Conservation (phyloP, 2,888 invertebrate species). For the Crepidodera aurea region DNA sequence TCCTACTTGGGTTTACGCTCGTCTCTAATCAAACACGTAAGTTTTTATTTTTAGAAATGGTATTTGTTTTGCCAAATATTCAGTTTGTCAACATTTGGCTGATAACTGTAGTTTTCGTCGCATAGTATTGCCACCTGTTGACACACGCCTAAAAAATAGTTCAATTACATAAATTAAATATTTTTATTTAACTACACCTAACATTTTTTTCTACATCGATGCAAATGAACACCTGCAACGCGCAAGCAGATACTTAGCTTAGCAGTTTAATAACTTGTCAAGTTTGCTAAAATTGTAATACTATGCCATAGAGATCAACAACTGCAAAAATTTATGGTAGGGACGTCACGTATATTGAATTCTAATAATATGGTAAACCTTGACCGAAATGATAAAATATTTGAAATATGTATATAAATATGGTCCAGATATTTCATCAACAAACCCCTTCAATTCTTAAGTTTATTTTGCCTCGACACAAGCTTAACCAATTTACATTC, state of each 20-base stretch:
- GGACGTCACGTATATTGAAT: not conserved
- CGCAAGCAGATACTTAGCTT: conserved; percentile 4
- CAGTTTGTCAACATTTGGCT: conserved; percentile 28
- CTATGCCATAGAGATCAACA: conserved; percentile 2
- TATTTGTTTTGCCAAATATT: conserved; percentile 31
- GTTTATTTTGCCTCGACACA: too few species aligned
- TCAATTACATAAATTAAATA: not conserved
- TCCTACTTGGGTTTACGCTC: conserved; percentile 32
- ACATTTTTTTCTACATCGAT: not conserved
- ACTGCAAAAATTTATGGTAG: not conserved
- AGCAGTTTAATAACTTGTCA: conserved; percentile 10
- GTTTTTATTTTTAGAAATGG: conserved; percentile 41
- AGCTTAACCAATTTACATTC: too few species aligned
- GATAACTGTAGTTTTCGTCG: conserved; percentile 8
- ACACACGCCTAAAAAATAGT: not conserved
- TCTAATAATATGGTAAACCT: not conserved
- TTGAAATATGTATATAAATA: too few species aligned
- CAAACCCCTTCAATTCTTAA: too few species aligned
- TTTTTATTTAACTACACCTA: not conserved
- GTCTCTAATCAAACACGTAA: conserved; percentile 39
- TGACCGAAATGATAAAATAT: not conserved
- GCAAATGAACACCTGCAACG: conserved; percentile 6
- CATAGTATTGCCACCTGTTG: conserved; percentile 16
- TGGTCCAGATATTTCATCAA: too few species aligned
- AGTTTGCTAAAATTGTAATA: conserved; percentile 6